phyloP scores from a whole-genome alignment of 2,113 vertebrate species.

The Empidonax traillii region DNA sequence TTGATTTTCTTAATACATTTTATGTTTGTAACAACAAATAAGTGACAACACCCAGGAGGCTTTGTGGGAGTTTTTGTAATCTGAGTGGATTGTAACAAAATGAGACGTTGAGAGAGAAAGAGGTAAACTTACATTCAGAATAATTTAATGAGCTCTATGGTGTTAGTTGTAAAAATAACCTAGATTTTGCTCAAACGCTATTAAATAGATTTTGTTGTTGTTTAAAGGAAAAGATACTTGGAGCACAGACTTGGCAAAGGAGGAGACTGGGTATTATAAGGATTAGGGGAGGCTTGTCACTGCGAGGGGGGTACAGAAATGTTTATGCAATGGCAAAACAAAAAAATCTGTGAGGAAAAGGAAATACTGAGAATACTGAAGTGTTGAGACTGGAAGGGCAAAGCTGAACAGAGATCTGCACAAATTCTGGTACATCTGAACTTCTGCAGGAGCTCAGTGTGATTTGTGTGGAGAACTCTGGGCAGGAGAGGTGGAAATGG shows the following conservation, averaged over 20 bases:
- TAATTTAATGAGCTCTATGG: neutral
- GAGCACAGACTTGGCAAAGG: neutral
- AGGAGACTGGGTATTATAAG: neutral
- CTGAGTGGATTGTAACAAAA: neutral
- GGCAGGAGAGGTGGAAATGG: neutral
- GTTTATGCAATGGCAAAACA: neutral
- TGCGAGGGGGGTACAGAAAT: neutral
- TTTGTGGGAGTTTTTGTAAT: neutral
- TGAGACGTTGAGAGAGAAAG: neutral
- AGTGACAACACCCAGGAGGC: conserved; percentile 1
- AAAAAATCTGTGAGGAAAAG: neutral
- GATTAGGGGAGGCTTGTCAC: neutral
- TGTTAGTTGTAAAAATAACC: neutral
- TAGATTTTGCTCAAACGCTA: neutral
- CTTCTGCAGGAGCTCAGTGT: neutral
- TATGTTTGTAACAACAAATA: conserved; percentile 11
- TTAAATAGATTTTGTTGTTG: neutral
- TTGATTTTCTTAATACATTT: neutral
- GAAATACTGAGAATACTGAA: neutral
- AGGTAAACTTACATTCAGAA: conserved; percentile 12
- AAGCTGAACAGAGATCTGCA: neutral
- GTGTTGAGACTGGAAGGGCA: neutral
- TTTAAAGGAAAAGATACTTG: neutral
- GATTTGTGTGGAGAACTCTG: neutral
- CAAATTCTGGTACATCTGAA: neutral